A percentile compares a stretch with the other conserved stretches of the same genome.
Evolutionary conservation across 2,888 invertebrate genomes (phyloP).

Genomic region (Xylocampa areola): DNA sequence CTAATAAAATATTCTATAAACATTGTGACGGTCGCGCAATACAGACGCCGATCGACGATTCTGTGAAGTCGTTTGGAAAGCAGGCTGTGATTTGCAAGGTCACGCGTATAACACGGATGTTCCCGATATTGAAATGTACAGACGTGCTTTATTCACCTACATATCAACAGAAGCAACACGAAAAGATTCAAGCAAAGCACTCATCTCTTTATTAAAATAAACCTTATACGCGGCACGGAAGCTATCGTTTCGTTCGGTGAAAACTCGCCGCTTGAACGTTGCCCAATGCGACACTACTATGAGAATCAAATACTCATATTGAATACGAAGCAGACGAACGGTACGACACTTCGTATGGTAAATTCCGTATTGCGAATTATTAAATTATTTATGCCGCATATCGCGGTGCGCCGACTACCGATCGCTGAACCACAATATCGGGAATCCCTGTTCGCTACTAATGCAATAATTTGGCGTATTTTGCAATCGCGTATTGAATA

Average conservation of each 20-base stretch:
- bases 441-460: constrained; percentile 89
- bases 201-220: constrained; percentile 64
- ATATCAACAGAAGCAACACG: constrained; percentile 86
- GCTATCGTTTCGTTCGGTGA: constrained; percentile 75
- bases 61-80: constrained; percentile 89
- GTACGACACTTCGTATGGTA: constrained; percentile 88
- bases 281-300: constrained; percentile 88
- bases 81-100: constrained; percentile 90
- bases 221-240: constrained; percentile 76
- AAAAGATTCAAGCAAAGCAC: constrained; percentile 81
- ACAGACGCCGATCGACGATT: constrained; percentile 84
- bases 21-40: constrained; percentile 81
- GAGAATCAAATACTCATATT: constrained; percentile 90
- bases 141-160: constrained; percentile 90
- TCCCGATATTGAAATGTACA: constrained; percentile 90
- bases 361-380: constrained; percentile 90
- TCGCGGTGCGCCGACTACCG: constrained; percentile 82
- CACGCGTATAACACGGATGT: constrained; percentile 90
- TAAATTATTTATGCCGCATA: constrained; percentile 90
- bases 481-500: constrained; percentile 90
- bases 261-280: constrained; percentile 76
- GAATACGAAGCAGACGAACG: constrained; percentile 88
- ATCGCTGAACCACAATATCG: constrained; percentile 89
- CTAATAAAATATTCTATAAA: constrained; percentile 84
- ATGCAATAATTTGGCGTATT: constrained; percentile 90